These are phyloP conservation scores for Trachelus iudaicus DNA, from an alignment of 2,888 invertebrate species.

Conservation along the genomic window DNA sequence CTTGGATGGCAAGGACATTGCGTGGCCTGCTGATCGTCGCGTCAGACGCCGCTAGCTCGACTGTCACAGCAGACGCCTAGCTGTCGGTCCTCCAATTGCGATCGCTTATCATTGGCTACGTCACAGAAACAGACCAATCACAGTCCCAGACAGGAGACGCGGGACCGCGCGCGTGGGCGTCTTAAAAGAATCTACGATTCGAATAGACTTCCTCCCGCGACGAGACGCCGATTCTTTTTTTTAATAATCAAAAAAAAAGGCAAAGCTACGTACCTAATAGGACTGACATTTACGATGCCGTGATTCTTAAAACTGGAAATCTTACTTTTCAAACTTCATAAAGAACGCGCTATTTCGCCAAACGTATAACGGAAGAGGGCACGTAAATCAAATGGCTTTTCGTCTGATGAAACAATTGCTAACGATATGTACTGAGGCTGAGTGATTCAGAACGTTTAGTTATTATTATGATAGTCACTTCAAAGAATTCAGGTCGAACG, in stretches of 20 bases:
- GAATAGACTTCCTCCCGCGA: background rate
- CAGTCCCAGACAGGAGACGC: conserved; percentile 5
- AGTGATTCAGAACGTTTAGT: background rate
- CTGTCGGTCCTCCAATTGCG: conserved; percentile 41
- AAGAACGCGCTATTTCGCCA: background rate
- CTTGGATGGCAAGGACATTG: conserved; percentile 40
- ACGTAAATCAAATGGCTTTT: background rate
- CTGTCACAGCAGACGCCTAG: conserved; percentile 49
- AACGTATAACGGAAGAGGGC: background rate
- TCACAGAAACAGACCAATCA: conserved; percentile 32
- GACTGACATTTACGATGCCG: background rate
- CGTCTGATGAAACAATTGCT: background rate
- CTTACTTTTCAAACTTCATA: background rate
- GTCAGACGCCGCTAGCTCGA: conserved; percentile 36
- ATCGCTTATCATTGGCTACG: conserved; percentile 35
- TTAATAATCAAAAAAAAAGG: background rate
- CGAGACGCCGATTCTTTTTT: background rate
- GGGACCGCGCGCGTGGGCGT: conserved; percentile 10
- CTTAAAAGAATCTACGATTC: conserved; percentile 13
- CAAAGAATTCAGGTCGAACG: background rate
- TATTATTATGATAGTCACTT: background rate
- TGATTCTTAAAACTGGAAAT: background rate
- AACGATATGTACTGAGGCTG: background rate
- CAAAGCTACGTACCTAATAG: background rate
- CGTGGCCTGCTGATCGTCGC: conserved; percentile 27